Conservation (phyloP, 2,888 invertebrate genomes). For the Pherbina coryleti region DNA sequence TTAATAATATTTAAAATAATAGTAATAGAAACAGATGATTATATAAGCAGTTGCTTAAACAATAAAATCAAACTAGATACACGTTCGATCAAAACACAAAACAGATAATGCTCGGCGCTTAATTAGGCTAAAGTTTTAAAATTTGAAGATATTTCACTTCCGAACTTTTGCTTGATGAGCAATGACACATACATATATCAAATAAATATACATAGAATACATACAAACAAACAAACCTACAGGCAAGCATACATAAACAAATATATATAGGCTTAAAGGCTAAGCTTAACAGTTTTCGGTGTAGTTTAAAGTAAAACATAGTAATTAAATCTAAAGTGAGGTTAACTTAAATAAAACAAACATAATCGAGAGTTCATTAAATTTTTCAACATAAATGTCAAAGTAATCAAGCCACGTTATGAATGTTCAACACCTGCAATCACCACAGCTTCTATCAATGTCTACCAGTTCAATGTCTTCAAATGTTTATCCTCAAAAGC, state of each 20-base stretch:
- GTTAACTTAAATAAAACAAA: neutral
- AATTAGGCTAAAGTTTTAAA: too few species aligned
- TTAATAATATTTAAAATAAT: constrained; percentile 7
- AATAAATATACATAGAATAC: neutral
- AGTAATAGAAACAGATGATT: neutral
- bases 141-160: neutral
- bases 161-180: neutral
- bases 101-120: neutral
- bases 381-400: neutral
- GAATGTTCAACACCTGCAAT: neutral
- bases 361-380: neutral
- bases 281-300: neutral
- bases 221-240: constrained; percentile 10
- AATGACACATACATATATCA: neutral
- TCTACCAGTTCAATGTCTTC: neutral
- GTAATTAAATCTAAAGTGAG: neutral
- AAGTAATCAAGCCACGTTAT: neutral
- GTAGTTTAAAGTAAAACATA: constrained; percentile 15
- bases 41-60: neutral
- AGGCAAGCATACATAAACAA: neutral
- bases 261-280: neutral
- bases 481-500: constrained; percentile 19
- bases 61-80: neutral
- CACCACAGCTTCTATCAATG: neutral
- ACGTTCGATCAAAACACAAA: neutral